Base-by-base conservation (phyloP, 1,140 invertebrate species). In the Notospermus geniculatus region DNA sequence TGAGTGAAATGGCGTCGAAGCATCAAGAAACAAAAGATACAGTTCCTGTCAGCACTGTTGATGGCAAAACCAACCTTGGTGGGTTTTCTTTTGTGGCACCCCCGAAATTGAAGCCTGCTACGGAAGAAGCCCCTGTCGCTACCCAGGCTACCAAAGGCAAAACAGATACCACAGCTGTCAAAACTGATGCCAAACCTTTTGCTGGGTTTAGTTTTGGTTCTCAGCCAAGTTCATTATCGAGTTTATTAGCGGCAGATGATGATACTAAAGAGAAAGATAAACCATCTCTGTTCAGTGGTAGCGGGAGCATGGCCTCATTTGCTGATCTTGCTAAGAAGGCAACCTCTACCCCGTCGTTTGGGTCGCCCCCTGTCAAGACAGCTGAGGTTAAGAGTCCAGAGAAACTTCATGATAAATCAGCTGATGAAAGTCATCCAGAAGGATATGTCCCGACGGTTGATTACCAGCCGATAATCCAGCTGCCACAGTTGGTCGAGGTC, bases 401-500 rank as follows among this genome's bases (percentile, higher is more conserved):
- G 19, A 27, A 52, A 52, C 90, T 91, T 0, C 90, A 87, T 36
- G 32, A 36, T 15, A 36, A 36, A 15, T 36, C 32, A 7, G 15
- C 32, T 36, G 32, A 57, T 4, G 32, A 36, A 15, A 36, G 32
- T 36, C 46, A 62, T 28, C 56, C 60, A n/a, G 83, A 84, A 25
- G 90, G 68, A 32, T 76, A 71, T 22, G 71, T 71, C 77, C 89
- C 91, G 1, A n/a, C 60, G 15, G 89, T 89, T 0, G 88, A 92
- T 75, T 93, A 91, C 71, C 86, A 90, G 71, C 90, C 91, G 2
- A 86, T 93, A 13, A 88, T 93, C 63, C 88, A 89, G 0, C 77
- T 93, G 36, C 91, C 91, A 0, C 90, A 88, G 32, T 52, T 73
- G 32, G 86, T 91, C 1, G 84, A 86, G 65, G 85, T 91, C 0